Evolutionary conservation across 2,113 vertebrate species (phyloP), one percentile per base, ranked within the genome.

Genomic region (Alligator mississippiensis): DNA sequence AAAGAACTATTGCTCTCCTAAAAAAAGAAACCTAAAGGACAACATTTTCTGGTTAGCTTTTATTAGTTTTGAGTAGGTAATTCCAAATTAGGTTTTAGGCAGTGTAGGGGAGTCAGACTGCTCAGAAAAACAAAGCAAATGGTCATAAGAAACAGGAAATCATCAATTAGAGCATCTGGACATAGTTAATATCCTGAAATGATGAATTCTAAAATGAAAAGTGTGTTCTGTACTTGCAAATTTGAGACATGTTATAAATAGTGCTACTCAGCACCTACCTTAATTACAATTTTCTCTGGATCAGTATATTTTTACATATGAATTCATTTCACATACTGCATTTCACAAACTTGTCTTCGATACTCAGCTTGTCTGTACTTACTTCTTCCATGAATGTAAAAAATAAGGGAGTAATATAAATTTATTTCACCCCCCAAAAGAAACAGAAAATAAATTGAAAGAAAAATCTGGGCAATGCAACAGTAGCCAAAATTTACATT

Each of bases 11-110:
- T 0, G 0, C 16, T 55, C 54, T 63, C 17, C 3, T 60, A 81
- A 77, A 76, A 74, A 38, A 61, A 25, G 34, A 79, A 74, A 77
- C 11, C 16, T 47, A 59, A 11, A 81, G 34, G 72, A 30, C 21
- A 66, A 8, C 5, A 0, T 3, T 61, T 25, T 13, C 79, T 9
- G 3, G 82, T n/a, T 63, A 57, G 19, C 3, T 19, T 0, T 0
- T 68, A 24, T 5, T 27, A 3, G 4, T 47, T 8, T 10, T 61
- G 87, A 54, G 22, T 15, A 2, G 55, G 1, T 2, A 38, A 60
- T 11, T 63, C 11, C 4, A 17, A 70, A 5, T 1, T 34, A 62
- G 66, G 57, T 87, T 57, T 38, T 62, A 82, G 77, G 66, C 86
- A 64, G 55, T 9, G 16, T 0, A 75, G 62, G 4, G 9, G 61